Evolutionary conservation across 2,797 vertebrate species (phyloP), one percentile per base, ranked within the genome.

Genomic region (Enteromius anoplus): DNA sequence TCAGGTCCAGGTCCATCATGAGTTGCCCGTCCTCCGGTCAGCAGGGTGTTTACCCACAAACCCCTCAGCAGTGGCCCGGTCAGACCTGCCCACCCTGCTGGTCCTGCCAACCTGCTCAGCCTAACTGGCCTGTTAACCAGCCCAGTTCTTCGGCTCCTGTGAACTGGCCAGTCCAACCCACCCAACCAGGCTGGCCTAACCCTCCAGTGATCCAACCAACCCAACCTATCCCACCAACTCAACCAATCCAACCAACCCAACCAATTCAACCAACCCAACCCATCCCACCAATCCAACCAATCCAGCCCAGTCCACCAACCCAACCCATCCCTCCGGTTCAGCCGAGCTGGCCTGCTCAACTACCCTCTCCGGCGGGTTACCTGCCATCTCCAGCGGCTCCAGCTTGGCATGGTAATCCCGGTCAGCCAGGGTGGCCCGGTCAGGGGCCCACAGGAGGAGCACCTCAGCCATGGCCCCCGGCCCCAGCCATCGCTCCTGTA

Each of bases 371-470:
- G 0, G 21, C 86, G 0, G 86, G 86, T 23, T 82, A 80, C 53
- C 40, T 73, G 8, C 85, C 87, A 2, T 84, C 55, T 19, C 83
- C 88, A n/a, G 83, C 86, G 0, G 71, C 84, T 21, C 88, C 90
- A 1, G 79, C 88, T 1, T 95, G 94, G 94, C 86, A 90, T 21
- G 92, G 92, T 84, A 93, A 94, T 89, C 93, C 94, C 0, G 94
- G 93, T 47, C 94, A 95, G 85, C 89, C 95, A 0, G 93, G 93
- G 15, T 95, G 94, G 94, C 94, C 94, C 0, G 92, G 92, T 49
- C 95, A 95, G 88, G 87, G 65, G 42, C 92, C 94, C 5, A 10
- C 86, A 4, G 17, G 89, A 4, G 58, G 87, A 2, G 51, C 88
- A 45, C 87, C 90, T 42, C 86, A 87, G 45, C 88, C 89, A 32